Evolutionary conservation across 1,140 invertebrate species (phyloP), one percentile per base, ranked within the genome.

Genomic region (Leptestheria dahalacensis): DNA sequence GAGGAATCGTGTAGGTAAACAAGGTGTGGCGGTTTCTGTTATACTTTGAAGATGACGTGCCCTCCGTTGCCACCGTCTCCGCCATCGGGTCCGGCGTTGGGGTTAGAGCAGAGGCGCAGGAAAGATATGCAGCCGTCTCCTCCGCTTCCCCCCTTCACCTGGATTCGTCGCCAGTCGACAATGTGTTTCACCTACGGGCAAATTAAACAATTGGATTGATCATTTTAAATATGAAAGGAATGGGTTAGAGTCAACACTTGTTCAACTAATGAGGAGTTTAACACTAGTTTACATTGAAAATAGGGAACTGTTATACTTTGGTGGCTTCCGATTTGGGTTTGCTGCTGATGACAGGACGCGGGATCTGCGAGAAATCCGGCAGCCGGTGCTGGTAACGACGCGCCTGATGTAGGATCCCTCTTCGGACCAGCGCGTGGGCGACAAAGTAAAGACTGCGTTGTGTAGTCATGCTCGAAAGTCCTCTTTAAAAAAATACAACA

Each of bases 41-140:
- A 59, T 68, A 84, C 84, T 76, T 86, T 72, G 66, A 97, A 90
- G 52, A 99, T 81, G 1, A 99, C 85, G 76, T 98, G 95, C 0
- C 89, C 95, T n/a, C 96, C 96, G 69, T 93, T 81, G 1, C 96
- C 96, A 11, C 95, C 96, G 74, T 98, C 89, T 0, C 94, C 96
- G 3, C 95, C 95, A 74, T 94, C 89, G 0, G 95, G 94, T 6
- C 96, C 96, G 0, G 87, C 94, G 61, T 76, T 77, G 63, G 92
- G 89, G 67, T 93, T 92, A 18, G 74, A 74, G 74, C 78, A 91
- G 10, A 86, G 67, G 57, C 77, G 80, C 2, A 90, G 67, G 70
- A 99, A 95, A 0, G 87, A 88, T 60, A 96, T 82, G 62, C 78
- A 80, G 0, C 96, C 96, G 77, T 98, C 80, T 1, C 96, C 96